Percentiles rank a stretch among this genome's conserved stretches.
Conservation (phyloP, 2,113 vertebrate genomes). For the Sceloporus undulatus region DNA sequence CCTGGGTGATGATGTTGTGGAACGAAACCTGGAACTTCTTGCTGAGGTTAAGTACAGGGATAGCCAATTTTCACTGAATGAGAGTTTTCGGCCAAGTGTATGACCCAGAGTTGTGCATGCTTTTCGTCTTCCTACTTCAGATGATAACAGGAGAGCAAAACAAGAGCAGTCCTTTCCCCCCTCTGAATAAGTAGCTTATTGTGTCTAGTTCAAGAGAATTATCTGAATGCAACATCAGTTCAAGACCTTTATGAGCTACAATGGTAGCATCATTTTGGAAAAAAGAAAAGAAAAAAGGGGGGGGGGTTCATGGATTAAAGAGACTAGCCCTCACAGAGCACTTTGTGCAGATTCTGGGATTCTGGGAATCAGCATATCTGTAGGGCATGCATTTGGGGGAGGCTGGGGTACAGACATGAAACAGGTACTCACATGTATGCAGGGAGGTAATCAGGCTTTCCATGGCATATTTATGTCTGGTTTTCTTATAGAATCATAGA, state of each 20-base stretch:
- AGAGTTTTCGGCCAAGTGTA: not conserved
- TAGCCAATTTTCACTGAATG: not conserved
- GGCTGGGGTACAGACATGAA: too few species aligned
- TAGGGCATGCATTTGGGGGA: not conserved
- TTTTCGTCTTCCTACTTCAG: not conserved
- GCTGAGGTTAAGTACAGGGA: constrained; percentile 79
- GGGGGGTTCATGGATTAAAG: not conserved
- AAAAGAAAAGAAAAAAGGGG: not conserved
- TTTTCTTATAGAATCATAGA: not conserved
- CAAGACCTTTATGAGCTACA: not conserved
- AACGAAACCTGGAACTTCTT: constrained; percentile 82
- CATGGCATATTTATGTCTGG: too few species aligned
- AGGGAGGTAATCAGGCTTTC: not conserved
- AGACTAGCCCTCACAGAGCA: not conserved
- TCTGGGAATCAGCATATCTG: not conserved
- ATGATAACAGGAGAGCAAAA: not conserved
- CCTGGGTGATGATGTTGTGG: constrained; percentile 80
- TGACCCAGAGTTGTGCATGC: not conserved
- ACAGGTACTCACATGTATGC: not conserved
- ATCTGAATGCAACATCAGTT: not conserved
- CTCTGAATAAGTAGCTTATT: not conserved
- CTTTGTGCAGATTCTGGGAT: not conserved
- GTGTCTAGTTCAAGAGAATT: not conserved
- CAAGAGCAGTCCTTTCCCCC: not conserved
- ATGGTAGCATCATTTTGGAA: not conserved